Evolutionary conservation across 2,888 invertebrate species (phyloP).

Genomic region (Dynastes grantii): DNA sequence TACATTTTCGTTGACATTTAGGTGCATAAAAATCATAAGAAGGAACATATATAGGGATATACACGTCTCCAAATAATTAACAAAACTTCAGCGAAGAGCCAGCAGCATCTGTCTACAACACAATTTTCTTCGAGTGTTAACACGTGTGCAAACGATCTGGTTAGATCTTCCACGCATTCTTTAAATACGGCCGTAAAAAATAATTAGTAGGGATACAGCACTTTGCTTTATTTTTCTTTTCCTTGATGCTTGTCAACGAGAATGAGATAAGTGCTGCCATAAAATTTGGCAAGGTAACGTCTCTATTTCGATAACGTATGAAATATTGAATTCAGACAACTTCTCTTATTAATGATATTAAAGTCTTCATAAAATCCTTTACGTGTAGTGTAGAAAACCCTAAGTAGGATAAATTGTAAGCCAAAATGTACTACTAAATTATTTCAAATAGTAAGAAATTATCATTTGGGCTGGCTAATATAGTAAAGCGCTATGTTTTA

Average conservation of each 20-base stretch:
- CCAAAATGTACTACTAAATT: too few relatives aligned
- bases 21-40: not conserved
- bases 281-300: not conserved
- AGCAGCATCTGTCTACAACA: conserved; percentile 24
- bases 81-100: not conserved
- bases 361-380: too few relatives aligned
- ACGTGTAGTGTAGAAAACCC: too few relatives aligned
- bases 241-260: conserved; percentile 15
- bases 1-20: not conserved
- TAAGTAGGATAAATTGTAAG: too few relatives aligned
- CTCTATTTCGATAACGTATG: not conserved
- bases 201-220: conserved; percentile 27
- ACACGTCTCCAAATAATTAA: conserved; percentile 24
- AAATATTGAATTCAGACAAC: not conserved
- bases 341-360: too few relatives aligned
- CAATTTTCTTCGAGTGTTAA: conserved; percentile 35
- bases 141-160: conserved; percentile 33
- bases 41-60: not conserved
- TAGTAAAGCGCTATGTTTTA: too few relatives aligned
- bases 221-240: not conserved
- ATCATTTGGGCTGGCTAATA: too few relatives aligned
- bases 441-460: too few relatives aligned
- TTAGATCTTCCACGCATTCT: conserved; percentile 25
- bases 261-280: not conserved
- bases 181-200: conserved; percentile 25